phyloP scores from a whole-genome alignment of 2,888 invertebrate species.

The Digitonthophagus gazella region DNA sequence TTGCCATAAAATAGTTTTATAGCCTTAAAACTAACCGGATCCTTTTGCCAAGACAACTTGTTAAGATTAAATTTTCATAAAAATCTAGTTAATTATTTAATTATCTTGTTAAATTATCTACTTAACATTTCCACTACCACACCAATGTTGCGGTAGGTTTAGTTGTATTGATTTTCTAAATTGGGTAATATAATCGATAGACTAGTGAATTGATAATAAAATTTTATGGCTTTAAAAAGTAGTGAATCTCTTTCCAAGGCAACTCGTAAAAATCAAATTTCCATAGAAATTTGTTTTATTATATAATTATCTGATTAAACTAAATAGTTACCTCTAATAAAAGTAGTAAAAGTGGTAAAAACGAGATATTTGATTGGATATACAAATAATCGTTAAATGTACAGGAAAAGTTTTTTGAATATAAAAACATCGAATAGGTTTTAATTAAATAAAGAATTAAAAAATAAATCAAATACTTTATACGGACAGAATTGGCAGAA shows the following conservation, averaged over 20 bases:
- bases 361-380: no score
- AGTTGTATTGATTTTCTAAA: no score
- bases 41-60: neutral
- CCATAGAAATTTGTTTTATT: no score
- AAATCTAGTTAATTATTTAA: no score
- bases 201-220: neutral
- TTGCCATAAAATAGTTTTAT: neutral
- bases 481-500: neutral
- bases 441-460: neutral
- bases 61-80: neutral
- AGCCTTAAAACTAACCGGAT: neutral
- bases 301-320: neutral
- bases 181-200: no score
- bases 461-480: neutral
- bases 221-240: neutral
- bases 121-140: no score
- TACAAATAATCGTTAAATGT: no score
- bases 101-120: neutral
- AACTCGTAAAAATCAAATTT: neutral
- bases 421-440: neutral
- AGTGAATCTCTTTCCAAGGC: neutral
- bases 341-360: no score
- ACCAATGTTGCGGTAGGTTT: no score
- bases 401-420: no score
- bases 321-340: neutral